Percentiles rank a stretch among this genome's conserved stretches.
phyloP scores from a whole-genome alignment of 64 coral and sea anemone genomes.

The Montipora efflorescens region DNA sequence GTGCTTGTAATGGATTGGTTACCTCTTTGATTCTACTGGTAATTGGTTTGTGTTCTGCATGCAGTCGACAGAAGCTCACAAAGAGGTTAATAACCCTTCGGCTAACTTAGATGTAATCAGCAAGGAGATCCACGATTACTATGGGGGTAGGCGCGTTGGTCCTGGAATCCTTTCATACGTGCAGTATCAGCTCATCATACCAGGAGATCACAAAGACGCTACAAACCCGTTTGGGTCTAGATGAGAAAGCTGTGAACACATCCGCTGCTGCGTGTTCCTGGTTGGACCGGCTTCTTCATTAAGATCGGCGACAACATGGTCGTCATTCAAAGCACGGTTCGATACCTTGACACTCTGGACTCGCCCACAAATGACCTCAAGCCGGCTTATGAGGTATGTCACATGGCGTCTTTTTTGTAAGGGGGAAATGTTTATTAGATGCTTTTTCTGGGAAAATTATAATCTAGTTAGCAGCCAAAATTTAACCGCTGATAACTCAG shows the following conservation, averaged over 20 bases:
- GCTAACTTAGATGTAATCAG: constrained; percentile 35
- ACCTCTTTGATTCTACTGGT: too few relatives aligned
- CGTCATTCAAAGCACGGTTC: constrained; percentile 56
- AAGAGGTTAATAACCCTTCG: too few relatives aligned
- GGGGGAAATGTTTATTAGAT: too few relatives aligned
- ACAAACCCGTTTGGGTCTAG: constrained; percentile 55
- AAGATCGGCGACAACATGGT: constrained; percentile 61
- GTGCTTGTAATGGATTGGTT: too few relatives aligned
- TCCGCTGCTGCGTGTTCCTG: constrained; percentile 73
- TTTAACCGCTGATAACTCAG: too few relatives aligned
- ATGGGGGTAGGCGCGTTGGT: constrained; percentile 57
- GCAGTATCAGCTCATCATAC: constrained; percentile 33
- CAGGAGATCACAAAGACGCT: not conserved
- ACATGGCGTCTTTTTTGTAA: too few relatives aligned
- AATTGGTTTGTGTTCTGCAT: too few relatives aligned
- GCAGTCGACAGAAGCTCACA: too few relatives aligned
- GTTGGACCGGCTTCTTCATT: constrained; percentile 77
- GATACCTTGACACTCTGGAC: constrained; percentile 26
- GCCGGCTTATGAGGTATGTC: constrained; percentile 58
- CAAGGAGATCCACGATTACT: constrained; percentile 66
- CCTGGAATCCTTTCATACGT: constrained; percentile 31
- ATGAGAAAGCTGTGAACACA: constrained; percentile 73
- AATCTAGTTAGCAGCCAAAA: too few relatives aligned
- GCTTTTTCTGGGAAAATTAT: too few relatives aligned
- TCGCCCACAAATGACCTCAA: constrained; percentile 72